phyloP scores from a whole-genome alignment of 2,888 invertebrate species.

The Pyrochroa serraticornis region DNA sequence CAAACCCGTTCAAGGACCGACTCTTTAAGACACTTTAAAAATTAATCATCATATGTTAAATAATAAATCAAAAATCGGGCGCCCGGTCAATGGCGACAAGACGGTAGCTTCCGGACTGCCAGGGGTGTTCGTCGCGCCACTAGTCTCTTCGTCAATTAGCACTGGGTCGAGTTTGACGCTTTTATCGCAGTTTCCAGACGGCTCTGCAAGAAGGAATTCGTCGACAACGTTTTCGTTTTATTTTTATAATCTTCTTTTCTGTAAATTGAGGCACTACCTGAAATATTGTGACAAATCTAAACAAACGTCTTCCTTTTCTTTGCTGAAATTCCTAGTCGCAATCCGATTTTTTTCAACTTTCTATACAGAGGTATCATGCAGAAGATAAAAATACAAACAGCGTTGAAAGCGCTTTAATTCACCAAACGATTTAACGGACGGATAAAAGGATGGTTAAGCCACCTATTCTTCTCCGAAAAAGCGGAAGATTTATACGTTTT shows the following conservation, averaged over 20 bases:
- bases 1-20: too few relatives aligned
- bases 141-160: constrained; percentile 11
- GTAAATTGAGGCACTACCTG: background rate
- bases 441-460: constrained; percentile 34
- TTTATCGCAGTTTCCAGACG: background rate
- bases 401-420: constrained; percentile 8
- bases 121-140: constrained; percentile 1
- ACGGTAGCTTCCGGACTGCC: constrained; percentile 8
- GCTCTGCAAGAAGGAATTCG: constrained; percentile 2
- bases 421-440: constrained; percentile 24
- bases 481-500: constrained; percentile 36
- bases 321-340: constrained; percentile 12
- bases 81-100: constrained; percentile 4
- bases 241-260: too few relatives aligned
- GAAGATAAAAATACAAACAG: constrained; percentile 33
- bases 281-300: constrained; percentile 38
- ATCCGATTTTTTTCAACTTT: constrained; percentile 34
- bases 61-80: constrained; percentile 14
- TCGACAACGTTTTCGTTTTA: constrained; percentile 11
- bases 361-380: constrained; percentile 36
- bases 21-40: too few relatives aligned
- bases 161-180: background rate
- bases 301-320: constrained; percentile 34
- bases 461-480: constrained; percentile 28
- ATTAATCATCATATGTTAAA: background rate